phyloP scores from a whole-genome alignment of 2,797 vertebrate genomes.

The Enteromius argenteus region DNA sequence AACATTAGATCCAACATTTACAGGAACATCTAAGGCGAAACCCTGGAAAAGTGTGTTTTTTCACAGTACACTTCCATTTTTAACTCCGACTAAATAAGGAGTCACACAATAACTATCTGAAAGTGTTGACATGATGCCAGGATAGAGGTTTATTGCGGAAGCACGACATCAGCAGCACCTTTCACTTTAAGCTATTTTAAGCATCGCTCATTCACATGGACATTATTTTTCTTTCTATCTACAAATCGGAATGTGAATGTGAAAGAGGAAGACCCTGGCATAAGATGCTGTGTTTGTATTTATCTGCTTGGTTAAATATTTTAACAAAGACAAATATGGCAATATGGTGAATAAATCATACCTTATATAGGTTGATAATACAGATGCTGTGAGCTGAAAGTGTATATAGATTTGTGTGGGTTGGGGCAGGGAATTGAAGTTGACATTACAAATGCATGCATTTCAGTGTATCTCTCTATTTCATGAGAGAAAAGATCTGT shows the following conservation, averaged over 20 bases:
- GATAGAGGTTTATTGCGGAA: background rate
- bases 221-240: background rate
- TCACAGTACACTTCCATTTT: constrained; percentile 27
- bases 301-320: constrained; percentile 71
- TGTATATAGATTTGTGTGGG: constrained; percentile 32
- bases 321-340: constrained; percentile 67
- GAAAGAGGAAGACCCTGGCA: background rate
- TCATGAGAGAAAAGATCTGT: constrained; percentile 2
- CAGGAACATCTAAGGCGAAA: constrained; percentile 6
- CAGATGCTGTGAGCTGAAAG: constrained; percentile 62
- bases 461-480: background rate
- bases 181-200: background rate
- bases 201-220: background rate
- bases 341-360: constrained; percentile 76
- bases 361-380: constrained; percentile 71
- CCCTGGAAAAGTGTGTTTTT: constrained; percentile 3
- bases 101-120: constrained; percentile 21
- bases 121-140: background rate
- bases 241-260: background rate
- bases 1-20: background rate
- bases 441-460: background rate
- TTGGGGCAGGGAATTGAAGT: constrained; percentile 7
- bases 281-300: constrained; percentile 36
- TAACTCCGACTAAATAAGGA: constrained; percentile 21
- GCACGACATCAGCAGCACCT: background rate